Evolutionary conservation across 2,113 vertebrate species (phyloP).

Genomic region (Halichoerus grypus): DNA sequence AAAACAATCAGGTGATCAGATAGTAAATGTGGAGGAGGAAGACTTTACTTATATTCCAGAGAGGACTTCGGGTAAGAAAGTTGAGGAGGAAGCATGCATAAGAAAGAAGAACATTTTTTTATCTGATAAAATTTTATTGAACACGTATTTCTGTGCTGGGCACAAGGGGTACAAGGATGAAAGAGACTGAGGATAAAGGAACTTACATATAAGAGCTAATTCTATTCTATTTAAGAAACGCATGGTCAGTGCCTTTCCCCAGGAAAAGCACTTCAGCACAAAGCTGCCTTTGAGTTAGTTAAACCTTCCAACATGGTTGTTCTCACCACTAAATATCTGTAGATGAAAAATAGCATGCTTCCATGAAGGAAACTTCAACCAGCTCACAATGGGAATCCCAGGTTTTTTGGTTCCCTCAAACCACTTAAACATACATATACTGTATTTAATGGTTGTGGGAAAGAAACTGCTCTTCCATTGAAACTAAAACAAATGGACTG

Average conservation of each 20-base stretch:
- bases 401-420: neutral
- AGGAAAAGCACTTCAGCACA: neutral
- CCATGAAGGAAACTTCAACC: neutral
- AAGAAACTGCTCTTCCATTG: neutral
- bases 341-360: neutral
- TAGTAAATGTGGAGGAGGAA: neutral
- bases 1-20: neutral
- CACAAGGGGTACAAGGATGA: neutral
- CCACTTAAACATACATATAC: neutral
- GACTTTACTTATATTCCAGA: neutral
- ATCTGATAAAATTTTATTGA: neutral
- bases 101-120: neutral
- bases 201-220: neutral
- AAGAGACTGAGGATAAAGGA: neutral
- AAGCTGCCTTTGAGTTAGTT: constrained; percentile 41
- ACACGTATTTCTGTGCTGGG: constrained; percentile 14
- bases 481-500: neutral
- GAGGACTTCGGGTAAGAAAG: neutral
- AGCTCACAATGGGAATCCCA: neutral
- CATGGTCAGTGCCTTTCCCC: neutral
- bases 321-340: neutral
- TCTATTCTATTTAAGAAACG: neutral
- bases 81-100: neutral
- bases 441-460: neutral
- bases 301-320: neutral